Percentiles rank a stretch among this genome's conserved stretches.
phyloP scores from a whole-genome alignment of 2,113 vertebrate species.

The Panthera leo region DNA sequence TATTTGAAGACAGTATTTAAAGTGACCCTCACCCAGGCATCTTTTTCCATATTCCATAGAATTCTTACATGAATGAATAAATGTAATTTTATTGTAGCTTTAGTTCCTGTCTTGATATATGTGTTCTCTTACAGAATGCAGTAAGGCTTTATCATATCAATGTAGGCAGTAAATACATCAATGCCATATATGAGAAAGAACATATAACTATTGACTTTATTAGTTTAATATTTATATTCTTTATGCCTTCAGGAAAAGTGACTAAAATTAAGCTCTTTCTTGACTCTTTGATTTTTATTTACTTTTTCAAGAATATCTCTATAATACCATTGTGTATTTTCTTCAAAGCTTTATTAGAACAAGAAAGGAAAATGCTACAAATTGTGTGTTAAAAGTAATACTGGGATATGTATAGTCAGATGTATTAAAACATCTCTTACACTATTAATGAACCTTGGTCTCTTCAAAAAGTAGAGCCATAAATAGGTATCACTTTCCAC shows the following conservation, averaged over 20 bases:
- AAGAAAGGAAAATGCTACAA: background rate
- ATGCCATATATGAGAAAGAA: background rate
- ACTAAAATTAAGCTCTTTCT: background rate
- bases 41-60: background rate
- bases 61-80: background rate
- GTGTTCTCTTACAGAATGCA: background rate
- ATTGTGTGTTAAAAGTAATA: background rate
- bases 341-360: background rate
- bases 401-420: background rate
- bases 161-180: background rate
- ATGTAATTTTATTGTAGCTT: background rate
- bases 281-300: background rate
- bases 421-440: background rate
- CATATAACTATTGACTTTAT: background rate
- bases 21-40: background rate
- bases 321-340: background rate
- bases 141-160: background rate
- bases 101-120: background rate
- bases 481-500: background rate
- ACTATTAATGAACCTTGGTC: background rate
- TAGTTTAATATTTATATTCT: background rate
- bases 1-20: background rate
- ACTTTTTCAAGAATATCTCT: background rate
- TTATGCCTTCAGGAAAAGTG: background rate
- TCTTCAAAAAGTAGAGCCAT: background rate